These are phyloP conservation scores for Speoplatyrhinus poulsoni DNA, from an alignment of 2,113 vertebrate genomes.

Conservation along the genomic window DNA sequence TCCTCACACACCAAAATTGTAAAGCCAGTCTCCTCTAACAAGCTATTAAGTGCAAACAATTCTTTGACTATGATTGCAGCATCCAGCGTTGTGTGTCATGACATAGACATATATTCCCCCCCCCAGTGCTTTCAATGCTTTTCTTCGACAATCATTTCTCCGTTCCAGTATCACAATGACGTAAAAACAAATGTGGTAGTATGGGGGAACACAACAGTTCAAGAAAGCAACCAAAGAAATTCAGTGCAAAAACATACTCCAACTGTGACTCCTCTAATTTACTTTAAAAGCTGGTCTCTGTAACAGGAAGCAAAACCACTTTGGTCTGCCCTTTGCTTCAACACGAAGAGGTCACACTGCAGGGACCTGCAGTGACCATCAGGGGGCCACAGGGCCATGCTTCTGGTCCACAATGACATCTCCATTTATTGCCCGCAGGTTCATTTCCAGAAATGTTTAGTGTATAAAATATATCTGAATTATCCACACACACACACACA, in stretches of 20 bases:
- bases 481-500: constrained; percentile 17
- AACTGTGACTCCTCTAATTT: constrained; percentile 74
- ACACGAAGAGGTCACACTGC: constrained; percentile 11
- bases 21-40: constrained; percentile 83
- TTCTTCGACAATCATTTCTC: constrained; percentile 47
- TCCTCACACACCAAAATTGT: constrained; percentile 73
- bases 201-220: constrained; percentile 2
- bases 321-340: constrained; percentile 16
- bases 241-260: constrained; percentile 84
- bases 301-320: constrained; percentile 32
- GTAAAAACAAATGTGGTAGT: constrained; percentile 31
- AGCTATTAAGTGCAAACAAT: constrained; percentile 90
- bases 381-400: constrained; percentile 26
- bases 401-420: constrained; percentile 28
- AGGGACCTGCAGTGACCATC: constrained; percentile 26
- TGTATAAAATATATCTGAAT: constrained; percentile 15
- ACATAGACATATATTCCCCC: constrained; percentile 44
- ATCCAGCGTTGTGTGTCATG: constrained; percentile 82
- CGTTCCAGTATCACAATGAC: constrained; percentile 42
- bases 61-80: constrained; percentile 80
- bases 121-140: constrained; percentile 74
- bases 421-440: constrained; percentile 29
- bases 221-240: constrained; percentile 58
- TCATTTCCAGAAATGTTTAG: constrained; percentile 4
- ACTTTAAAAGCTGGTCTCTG: constrained; percentile 38